Base-by-base conservation (phyloP, 1,140 invertebrate species). In the Kradibia gibbosae region DNA sequence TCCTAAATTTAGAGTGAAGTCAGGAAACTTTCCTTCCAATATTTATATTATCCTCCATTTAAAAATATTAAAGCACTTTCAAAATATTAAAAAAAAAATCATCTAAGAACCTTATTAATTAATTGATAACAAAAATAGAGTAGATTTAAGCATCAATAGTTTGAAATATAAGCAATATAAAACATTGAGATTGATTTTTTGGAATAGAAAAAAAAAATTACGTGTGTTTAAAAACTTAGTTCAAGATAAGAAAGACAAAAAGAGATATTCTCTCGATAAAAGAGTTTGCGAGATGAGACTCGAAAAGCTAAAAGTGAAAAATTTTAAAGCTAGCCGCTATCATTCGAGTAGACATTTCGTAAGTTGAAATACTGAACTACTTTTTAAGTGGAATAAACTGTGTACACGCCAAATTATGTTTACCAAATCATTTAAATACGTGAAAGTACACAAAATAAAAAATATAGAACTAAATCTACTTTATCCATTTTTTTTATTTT, bases 271-370 rank as follows among this genome's bases (percentile, higher is more conserved):
- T 53, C 22, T 78, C 60, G 76, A 78, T 78, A 22, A 73, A 48
- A 34, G 50, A 22, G 42, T 48, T 8, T 13, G n/a, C 39, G 13
- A 10, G 42, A 65, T 50, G 28, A 25, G 20, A 70, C 20, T 78
- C 53, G 31, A 78, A 78, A 78, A 67, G 55, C 45, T 70, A 15
- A 45, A 25, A 67, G 28, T 20, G 45, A 78, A 78, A 78, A 53
- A n/a, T 34, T 78, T 36, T 78, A 78, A 78, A 78, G 45, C 31
- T 78, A 67, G 10, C 39, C 31, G 15, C 45, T 78, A 78, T 70
- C 45, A 53, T 15, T 53, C 5, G 11, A 62, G 45, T 55, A 71
- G 34, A 11, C 34, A 78, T 78, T 31, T 4, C 53, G 55, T 70
- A 78, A 71, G 71, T 70, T 45, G 60, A 77, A 67, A 57, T 67